Percentiles rank a stretch among this genome's conserved stretches.
These are phyloP conservation scores for Xanthia icteritia DNA, from an alignment of 2,888 invertebrate genomes.

Conservation along the genomic window DNA sequence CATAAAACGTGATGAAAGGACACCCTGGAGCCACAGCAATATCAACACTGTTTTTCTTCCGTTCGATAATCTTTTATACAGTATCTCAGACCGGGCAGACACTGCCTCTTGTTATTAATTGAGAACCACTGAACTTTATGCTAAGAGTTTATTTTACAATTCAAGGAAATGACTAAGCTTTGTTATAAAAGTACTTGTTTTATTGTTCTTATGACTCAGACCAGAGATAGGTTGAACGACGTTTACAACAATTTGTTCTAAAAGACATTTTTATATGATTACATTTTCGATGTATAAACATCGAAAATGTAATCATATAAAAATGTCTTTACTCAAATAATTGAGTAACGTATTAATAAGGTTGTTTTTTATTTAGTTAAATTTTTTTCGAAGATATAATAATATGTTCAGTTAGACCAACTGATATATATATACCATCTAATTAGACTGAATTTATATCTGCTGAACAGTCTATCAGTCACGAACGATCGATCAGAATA, in stretches of 20 bases:
- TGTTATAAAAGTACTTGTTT: constrained; percentile 15
- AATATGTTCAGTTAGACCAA: not conserved
- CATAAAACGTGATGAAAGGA: constrained; percentile 79
- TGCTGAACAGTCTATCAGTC: not conserved
- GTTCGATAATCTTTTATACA: constrained; percentile 66
- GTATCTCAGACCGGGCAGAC: constrained; percentile 43
- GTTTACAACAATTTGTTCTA: not conserved
- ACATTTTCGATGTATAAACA: not conserved
- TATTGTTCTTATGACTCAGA: constrained; percentile 1
- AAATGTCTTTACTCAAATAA: no score
- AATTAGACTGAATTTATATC: not conserved
- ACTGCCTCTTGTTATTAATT: constrained; percentile 52
- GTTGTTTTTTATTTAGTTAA: not conserved
- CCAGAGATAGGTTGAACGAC: not conserved
- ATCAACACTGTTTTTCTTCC: constrained; percentile 72
- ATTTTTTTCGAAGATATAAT: not conserved
- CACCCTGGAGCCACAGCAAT: constrained; percentile 72
- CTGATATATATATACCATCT: not conserved
- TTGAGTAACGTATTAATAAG: not conserved
- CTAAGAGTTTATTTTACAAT: constrained; percentile 42
- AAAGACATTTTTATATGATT: constrained; percentile 13
- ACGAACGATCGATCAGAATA: constrained; percentile 9
- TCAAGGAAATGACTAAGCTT: constrained; percentile 16
- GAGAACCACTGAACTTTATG: constrained; percentile 40
- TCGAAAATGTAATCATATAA: no score